Base-by-base conservation (phyloP, 2,888 invertebrate species). In the Spatulosminthurus flaviceps region DNA sequence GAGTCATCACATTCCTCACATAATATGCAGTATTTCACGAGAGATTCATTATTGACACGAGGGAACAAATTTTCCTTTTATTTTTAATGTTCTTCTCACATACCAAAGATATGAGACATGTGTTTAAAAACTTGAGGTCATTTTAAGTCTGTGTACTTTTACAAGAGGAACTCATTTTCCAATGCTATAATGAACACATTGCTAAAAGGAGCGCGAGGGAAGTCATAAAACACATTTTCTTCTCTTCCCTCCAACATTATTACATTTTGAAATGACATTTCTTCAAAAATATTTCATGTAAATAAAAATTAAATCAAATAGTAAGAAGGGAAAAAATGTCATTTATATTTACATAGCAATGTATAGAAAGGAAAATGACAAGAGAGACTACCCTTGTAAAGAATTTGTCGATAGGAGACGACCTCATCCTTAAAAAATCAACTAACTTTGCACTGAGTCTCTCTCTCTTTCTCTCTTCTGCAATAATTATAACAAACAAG, bases 261-360 rank as follows among this genome's bases (percentile, higher is more conserved):
- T n/a, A n/a, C n/a, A n/a, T n/a, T n/a, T n/a, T n/a, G n/a, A n/a
- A n/a, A n/a, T n/a, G n/a, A 51, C 9, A 51, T 51, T 51, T 51
- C 51, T 51, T 51, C 16, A 19, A 51, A 51, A 51, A 51, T 51
- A 51, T 51, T 51, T 51, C 51, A 51, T 51, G 51, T 19, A 51
- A 51, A n/a, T n/a, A n/a, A 11, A 51, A 51, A 51, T 51, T 51
- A 51, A 51, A 51, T 51, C 51, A 51, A 51, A 51, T 51, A 51
- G n/a, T 11, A 19, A 51, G 51, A 34, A n/a, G n/a, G n/a, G n/a
- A 51, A 51, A 51, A 51, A 51, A 51, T 9, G 16, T n/a, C 2
- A 51, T 51, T n/a, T 51, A 19, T 51, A 51, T 51, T 51, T 51
- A 19, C 51, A 51, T 19, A 51, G 51, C 5, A 5, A 19, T 51